Percentiles rank a stretch among this genome's conserved stretches.
Evolutionary conservation across 2,113 vertebrate genomes (phyloP).

Genomic region (Epinephelus moara): DNA sequence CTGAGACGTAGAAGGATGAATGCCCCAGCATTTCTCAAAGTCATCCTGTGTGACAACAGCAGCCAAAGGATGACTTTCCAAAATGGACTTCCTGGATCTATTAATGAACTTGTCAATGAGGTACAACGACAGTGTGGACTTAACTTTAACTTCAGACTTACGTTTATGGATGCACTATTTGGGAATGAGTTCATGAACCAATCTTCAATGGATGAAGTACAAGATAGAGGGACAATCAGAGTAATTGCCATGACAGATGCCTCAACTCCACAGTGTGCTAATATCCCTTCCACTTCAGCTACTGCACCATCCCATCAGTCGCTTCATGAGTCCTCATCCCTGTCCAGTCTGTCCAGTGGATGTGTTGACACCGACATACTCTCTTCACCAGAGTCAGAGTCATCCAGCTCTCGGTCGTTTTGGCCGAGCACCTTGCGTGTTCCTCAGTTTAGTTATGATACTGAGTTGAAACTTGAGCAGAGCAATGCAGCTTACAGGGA

Average conservation of each 20-base stretch:
- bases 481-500: too few relatives aligned
- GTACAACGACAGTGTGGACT: neutral
- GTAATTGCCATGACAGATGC: too few relatives aligned
- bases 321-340: neutral
- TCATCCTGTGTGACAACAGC: too few relatives aligned
- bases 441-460: neutral
- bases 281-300: too few relatives aligned
- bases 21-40: too few relatives aligned
- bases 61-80: too few relatives aligned
- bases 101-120: too few relatives aligned
- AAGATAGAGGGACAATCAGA: too few relatives aligned
- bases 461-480: neutral
- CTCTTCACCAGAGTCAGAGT: neutral
- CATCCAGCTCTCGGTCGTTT: neutral
- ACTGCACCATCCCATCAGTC: too few relatives aligned
- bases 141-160: neutral
- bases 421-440: neutral
- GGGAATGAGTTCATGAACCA: neutral
- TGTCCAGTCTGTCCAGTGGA: neutral
- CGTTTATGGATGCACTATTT: neutral
- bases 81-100: too few relatives aligned
- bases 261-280: too few relatives aligned
- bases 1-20: too few relatives aligned
- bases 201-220: neutral
- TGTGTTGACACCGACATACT: constrained; percentile 1